Conservation (phyloP, 2,888 invertebrate genomes). For the Boloria selene region DNA sequence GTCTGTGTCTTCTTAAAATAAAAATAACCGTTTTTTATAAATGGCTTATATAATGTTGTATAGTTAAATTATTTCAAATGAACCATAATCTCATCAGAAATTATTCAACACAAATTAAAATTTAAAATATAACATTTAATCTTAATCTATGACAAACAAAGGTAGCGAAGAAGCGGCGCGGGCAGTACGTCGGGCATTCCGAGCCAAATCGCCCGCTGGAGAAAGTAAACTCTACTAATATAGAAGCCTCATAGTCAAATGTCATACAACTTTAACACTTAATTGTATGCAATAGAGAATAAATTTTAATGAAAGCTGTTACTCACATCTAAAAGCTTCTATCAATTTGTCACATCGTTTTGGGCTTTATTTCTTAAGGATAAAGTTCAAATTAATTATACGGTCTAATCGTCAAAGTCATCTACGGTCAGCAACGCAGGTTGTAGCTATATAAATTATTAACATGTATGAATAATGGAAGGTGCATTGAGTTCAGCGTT, state of each 20-base stretch:
- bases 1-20: too few species aligned
- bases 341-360: slow-evolving; percentile 14
- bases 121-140: neutral
- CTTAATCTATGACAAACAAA: slow-evolving; percentile 51
- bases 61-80: too few species aligned
- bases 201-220: slow-evolving; percentile 68
- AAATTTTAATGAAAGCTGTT: neutral
- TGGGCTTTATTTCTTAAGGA: neutral
- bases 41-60: too few species aligned
- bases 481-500: neutral
- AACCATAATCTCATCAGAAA: neutral
- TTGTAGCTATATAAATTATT: slow-evolving; percentile 36
- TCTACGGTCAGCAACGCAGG: slow-evolving; percentile 39
- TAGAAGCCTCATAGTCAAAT: slow-evolving; percentile 20
- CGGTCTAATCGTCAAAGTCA: slow-evolving; percentile 28
- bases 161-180: slow-evolving; percentile 62
- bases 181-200: slow-evolving; percentile 74
- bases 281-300: neutral
- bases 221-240: slow-evolving; percentile 73
- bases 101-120: neutral
- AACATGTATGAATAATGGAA: slow-evolving; percentile 13
- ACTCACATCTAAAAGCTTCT: slow-evolving; percentile 1
- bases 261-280: neutral
- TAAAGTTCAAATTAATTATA: slow-evolving; percentile 28
- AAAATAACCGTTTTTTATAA: too few species aligned